Evolutionary conservation across 1,140 invertebrate genomes (phyloP).

Genomic region (Drosophila punjabiensis): DNA sequence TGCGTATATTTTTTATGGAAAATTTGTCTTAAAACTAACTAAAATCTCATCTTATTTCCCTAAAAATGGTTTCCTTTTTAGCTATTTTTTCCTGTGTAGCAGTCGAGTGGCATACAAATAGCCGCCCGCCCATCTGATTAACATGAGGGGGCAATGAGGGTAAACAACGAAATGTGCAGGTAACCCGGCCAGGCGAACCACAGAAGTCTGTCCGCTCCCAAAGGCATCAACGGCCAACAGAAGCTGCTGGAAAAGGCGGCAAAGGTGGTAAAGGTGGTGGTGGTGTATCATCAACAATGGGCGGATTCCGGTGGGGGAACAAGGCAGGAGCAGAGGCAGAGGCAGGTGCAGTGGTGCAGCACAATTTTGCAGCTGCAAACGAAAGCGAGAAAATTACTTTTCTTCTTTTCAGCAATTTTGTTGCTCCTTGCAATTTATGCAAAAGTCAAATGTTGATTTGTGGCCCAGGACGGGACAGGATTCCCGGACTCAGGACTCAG

Average conservation of each 20-base stretch:
- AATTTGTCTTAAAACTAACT: not conserved
- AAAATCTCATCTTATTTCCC: not conserved
- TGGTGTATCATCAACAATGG: constrained; percentile 56
- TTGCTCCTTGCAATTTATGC: constrained; percentile 82
- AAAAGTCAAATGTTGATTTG: constrained; percentile 84
- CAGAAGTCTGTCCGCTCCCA: constrained; percentile 40
- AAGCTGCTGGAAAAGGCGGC: constrained; percentile 15
- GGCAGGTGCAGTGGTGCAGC: constrained; percentile 23
- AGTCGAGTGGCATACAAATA: constrained; percentile 41
- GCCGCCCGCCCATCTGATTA: constrained; percentile 56
- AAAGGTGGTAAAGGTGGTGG: constrained; percentile 1
- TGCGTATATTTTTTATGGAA: not conserved
- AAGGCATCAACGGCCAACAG: constrained; percentile 35
- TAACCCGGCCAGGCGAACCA: constrained; percentile 42
- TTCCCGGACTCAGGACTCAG: constrained; percentile 12
- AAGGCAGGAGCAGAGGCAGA: not conserved
- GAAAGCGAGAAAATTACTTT: constrained; percentile 81
- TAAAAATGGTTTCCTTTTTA: not conserved
- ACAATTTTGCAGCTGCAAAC: constrained; percentile 63
- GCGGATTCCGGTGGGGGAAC: constrained; percentile 6
- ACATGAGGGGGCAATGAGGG: constrained; percentile 57
- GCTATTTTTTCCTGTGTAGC: not conserved
- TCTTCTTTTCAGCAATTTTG: constrained; percentile 74
- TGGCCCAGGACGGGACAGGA: constrained; percentile 37
- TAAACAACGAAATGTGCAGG: constrained; percentile 64